Evolutionary conservation across 2,113 vertebrate genomes (phyloP).

Genomic region (Notothenia coriiceps): DNA sequence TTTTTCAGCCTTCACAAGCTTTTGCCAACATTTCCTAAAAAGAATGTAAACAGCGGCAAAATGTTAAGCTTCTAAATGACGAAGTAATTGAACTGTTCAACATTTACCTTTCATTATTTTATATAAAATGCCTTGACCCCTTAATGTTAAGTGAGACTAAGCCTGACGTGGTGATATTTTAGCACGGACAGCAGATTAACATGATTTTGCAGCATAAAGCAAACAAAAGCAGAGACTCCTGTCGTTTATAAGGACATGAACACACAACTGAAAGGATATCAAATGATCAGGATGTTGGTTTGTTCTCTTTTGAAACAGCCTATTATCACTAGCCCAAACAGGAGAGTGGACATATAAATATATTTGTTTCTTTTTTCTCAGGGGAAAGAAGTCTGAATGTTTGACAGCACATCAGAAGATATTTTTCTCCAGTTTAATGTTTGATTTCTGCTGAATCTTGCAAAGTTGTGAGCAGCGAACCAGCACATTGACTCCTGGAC

Average conservation of each 20-base stretch:
- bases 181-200: background rate
- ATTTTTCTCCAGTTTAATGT: slow-evolving; percentile 21
- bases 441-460: slow-evolving; percentile 4
- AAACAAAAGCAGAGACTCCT: background rate
- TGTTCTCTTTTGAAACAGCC: background rate
- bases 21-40: slow-evolving; percentile 4
- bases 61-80: background rate
- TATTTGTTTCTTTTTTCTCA: background rate
- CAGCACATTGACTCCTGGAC: slow-evolving; percentile 31
- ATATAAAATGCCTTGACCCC: background rate
- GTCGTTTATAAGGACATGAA: background rate
- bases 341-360: background rate
- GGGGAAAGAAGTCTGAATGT: background rate
- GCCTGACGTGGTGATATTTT: background rate
- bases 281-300: background rate
- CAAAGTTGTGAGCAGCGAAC: slow-evolving; percentile 24
- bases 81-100: background rate
- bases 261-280: background rate
- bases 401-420: slow-evolving; percentile 3
- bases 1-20: background rate
- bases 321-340: background rate
- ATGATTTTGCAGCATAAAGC: background rate
- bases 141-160: background rate
- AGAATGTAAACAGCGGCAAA: background rate
- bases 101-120: no score